Base-by-base conservation (phyloP, 2,113 vertebrate genomes). In the Hylia prasina region DNA sequence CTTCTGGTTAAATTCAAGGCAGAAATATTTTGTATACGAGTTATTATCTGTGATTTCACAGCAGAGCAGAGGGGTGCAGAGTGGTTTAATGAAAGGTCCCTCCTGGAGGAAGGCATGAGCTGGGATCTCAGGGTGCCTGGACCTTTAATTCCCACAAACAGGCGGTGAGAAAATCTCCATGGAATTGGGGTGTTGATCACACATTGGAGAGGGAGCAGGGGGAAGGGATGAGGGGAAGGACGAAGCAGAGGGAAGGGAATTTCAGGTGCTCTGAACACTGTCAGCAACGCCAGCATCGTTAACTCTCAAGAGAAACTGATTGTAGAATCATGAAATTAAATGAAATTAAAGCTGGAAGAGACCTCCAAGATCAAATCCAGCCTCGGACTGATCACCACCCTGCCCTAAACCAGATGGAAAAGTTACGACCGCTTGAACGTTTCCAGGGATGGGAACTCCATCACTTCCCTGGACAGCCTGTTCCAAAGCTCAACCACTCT, bases 81-180 rank as follows among this genome's bases (percentile, higher is more conserved):
- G 77, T 1, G 2, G 37, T n/a, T 58, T 79, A 42, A 5, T 24
- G 44, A 42, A 58, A 80, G 70, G 65, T 54, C 7, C 28, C 47
- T 85, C 50, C 61, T 44, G 45, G 47, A 73, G 37, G 45, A 83
- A 58, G 0, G 2, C 3, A 2, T 2, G n/a, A 58, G 31, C 15
- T 3, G 14, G 57, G 40, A 31, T 37, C 13, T 64, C 30, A 6
- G 4, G 10, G 17, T 24, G 48, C 64, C 64, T 45, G 63, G 18
- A 25, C 8, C 18, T 72, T 73, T 33, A 30, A 44, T 39, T 23
- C 11, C 9, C 5, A 39, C 53, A 13, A 82, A 54, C 0, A 18
- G 28, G 16, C 5, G 5, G 6, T 10, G 50, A 47, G 42, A 2
- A 28, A 35, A 5, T 15, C 22, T 44, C 45, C 6, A 2, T 2